Evolutionary conservation across 2,113 vertebrate genomes (phyloP).

Genomic region (Laticauda colubrina): DNA sequence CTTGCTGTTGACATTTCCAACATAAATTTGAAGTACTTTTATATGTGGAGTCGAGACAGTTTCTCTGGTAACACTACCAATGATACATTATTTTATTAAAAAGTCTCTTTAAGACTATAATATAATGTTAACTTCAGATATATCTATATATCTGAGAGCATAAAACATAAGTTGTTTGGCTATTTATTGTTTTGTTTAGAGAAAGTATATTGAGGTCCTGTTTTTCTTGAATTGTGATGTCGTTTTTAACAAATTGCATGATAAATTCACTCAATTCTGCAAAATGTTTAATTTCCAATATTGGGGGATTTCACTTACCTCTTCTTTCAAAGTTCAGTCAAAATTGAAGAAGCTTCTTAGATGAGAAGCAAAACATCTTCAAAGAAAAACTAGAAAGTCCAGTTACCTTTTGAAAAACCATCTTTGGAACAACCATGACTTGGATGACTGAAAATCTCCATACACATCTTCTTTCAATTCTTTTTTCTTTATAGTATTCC

Average conservation of each 20-base stretch:
- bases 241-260: not conserved
- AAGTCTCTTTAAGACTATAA: not conserved
- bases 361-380: no score
- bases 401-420: no score
- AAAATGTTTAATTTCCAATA: not conserved
- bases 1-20: not conserved
- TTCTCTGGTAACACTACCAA: not conserved
- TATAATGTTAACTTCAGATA: not conserved
- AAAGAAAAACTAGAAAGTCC: no score
- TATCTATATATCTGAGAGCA: not conserved
- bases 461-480: no score
- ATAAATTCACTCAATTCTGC: not conserved
- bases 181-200: not conserved
- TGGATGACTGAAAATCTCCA: no score
- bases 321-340: not conserved
- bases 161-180: conserved; percentile 40
- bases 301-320: not conserved
- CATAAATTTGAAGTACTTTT: not conserved
- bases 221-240: not conserved
- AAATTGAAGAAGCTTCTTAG: no score
- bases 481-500: not conserved
- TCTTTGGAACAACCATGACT: no score
- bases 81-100: not conserved
- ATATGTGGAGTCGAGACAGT: not conserved
- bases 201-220: not conserved